Conservation (phyloP, 1,140 invertebrate genomes). For the Drosophila pruinosa region DNA sequence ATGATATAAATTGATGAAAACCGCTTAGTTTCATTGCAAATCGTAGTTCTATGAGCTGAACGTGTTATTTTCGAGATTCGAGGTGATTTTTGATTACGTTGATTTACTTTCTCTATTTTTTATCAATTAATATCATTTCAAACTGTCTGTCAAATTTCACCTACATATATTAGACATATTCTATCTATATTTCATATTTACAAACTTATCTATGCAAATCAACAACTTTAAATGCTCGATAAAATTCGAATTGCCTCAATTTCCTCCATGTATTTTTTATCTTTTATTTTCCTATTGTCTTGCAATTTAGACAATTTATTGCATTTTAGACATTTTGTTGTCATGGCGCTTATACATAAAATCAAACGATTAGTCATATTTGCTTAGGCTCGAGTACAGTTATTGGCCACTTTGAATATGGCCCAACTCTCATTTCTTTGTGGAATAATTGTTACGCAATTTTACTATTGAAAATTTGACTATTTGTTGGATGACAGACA, state of each 20-base stretch:
- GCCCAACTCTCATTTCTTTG: not conserved
- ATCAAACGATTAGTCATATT: constrained; percentile 61
- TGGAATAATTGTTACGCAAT: constrained; percentile 54
- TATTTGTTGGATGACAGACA: not conserved
- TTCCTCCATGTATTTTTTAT: not conserved
- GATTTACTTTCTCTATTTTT: not conserved
- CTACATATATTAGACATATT: not conserved
- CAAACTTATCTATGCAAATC: constrained; percentile 9
- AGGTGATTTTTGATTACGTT: not conserved
- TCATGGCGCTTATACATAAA: constrained; percentile 53
- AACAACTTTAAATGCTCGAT: constrained; percentile 11
- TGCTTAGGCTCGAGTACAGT: not conserved
- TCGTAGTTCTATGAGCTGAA: not conserved
- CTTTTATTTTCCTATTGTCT: constrained; percentile 3
- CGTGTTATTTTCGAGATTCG: not conserved
- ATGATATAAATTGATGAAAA: constrained; percentile 20
- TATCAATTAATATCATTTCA: not conserved
- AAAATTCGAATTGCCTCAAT: not conserved
- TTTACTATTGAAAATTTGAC: constrained; percentile 1
- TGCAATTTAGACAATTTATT: constrained; percentile 47
- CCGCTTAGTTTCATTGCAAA: constrained; percentile 1
- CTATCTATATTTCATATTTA: not conserved
- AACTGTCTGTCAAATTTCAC: not conserved
- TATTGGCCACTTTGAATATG: not conserved
- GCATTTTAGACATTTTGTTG: constrained; percentile 42